Base-by-base conservation (phyloP, 2,888 invertebrate species). In the Eristalinus aeneus region DNA sequence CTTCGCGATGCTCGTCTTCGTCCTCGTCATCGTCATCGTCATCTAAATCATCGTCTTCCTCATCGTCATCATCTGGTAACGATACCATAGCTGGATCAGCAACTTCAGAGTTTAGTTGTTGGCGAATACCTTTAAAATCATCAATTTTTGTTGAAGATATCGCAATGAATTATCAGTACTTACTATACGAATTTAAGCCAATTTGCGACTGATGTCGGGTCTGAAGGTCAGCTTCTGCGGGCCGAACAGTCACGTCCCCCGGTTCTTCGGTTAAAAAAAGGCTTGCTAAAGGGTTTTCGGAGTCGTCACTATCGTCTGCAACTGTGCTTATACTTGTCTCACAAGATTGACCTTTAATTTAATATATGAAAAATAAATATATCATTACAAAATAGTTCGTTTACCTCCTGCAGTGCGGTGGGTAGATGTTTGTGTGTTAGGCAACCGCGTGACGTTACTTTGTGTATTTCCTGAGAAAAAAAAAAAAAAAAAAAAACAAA, bases 31-130 rank as follows among this genome's bases (percentile, higher is more conserved):
- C 88, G 12, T 73, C 81, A 32, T 74, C 80, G 5, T 87, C 88
- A n/a, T 72, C 88, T 20, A 76, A 78, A 23, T 81, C 69, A 20
- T 88, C 75, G 23, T 85, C 86, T 20, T 89, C 82, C 61, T 89
- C 87, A 16, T 84, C 87, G 10, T 83, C 84, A 27, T 75, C 87
- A n/a, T 86, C 72, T 16, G 87, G 79, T 11, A 80, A 60, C 34
- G 77, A 67, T 1, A 84, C 56, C 71, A 87, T 65, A 22, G 86
- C 71, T 1, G 82, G 77, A 46, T 72, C 65, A 22, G 56, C 71
- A 32, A 86, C 58, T 54, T 78, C 75, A 6, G 23, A 56, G 32
- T 23, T 61, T 8, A 84, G 23, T 22, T 63, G 32, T n/a, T 72
- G 75, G 11, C 61, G 79, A 11, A 79, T 16, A 20, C 54, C 75